Conservation (phyloP, 2,113 vertebrate genomes). For the Chunga burmeisteri region DNA sequence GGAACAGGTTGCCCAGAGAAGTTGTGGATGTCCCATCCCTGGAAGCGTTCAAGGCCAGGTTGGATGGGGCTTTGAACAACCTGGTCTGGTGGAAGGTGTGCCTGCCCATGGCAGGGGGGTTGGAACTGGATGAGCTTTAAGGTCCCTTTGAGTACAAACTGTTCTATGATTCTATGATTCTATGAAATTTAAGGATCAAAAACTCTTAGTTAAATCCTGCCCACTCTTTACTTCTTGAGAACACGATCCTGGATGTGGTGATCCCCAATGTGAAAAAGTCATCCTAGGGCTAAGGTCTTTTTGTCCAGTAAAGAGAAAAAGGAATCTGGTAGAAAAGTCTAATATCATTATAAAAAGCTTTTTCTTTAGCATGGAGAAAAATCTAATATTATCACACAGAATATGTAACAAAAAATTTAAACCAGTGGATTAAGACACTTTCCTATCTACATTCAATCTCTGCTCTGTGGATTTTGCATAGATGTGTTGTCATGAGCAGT, state of each 20-base stretch:
- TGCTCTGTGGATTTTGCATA: not conserved
- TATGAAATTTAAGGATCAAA: not conserved
- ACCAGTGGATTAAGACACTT: not conserved
- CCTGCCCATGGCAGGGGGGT: too few relatives aligned
- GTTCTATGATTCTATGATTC: not conserved
- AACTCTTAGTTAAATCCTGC: not conserved
- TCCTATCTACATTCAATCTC: not conserved
- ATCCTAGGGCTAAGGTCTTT: not conserved
- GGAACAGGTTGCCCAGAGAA: too few relatives aligned
- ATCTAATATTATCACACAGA: not conserved
- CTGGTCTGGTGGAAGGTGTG: too few relatives aligned
- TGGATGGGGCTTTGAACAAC: too few relatives aligned
- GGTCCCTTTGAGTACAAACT: too few relatives aligned
- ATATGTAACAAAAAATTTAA: not conserved
- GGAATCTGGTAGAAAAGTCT: not conserved
- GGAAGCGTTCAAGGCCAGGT: too few relatives aligned
- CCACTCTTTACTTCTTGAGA: not conserved
- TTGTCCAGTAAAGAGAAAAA: not conserved
- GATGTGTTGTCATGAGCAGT: not conserved
- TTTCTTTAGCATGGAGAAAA: not conserved
- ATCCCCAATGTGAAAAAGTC: not conserved
- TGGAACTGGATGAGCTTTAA: too few relatives aligned
- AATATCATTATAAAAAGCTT: not conserved
- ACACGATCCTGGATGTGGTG: not conserved
- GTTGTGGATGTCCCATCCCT: too few relatives aligned